Evolutionary conservation across 1,140 invertebrate genomes (phyloP), one percentile per base, ranked within the genome.

Genomic region (Charaxes varanes): DNA sequence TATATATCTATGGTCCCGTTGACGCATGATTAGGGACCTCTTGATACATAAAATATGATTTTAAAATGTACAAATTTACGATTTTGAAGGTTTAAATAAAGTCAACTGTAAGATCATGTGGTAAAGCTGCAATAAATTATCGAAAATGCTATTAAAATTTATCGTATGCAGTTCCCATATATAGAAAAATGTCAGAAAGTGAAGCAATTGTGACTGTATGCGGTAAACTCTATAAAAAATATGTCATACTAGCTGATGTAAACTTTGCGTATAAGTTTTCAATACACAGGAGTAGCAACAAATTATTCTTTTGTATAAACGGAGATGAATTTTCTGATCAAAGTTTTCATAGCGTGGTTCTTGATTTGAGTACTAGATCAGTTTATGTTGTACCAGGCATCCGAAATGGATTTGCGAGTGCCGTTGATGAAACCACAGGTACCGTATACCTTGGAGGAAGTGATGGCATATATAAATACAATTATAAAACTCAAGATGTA

Each of bases 311-410:
- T 41, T 70, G 60, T 38, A 66, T 70, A 35, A 69, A 69, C 22
- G 57, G 57, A n/a, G 66, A 69, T 19, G 53, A 70, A 7, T 64
- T 58, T 51, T 64, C 54, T 3, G 47, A 70, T 23, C 62, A 70
- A 51, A 62, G 60, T 31, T 70, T 70, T 41, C 62, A 70, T 18
- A 54, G 38, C 26, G 60, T 60, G 4, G 32, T 55, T n/a, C 40
- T 70, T 6, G 47, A 70, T 36, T 38, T 70, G 5, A 26, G 52
- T 23, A 47, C 48, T 10, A 44, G 27, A 10, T 16, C 24, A 6
- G 28, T 49, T 5, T 27, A 40, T 6, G 40, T 70, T 17, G 37
- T 70, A 12, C 55, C 57, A 6, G 44, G 47, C 22, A 60, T 70
- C 16, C 51, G 58, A 7, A 66, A 70, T 33, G 66, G 66, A 10